Base-by-base conservation (phyloP, 2,113 vertebrate species). In the Nibea albiflora region DNA sequence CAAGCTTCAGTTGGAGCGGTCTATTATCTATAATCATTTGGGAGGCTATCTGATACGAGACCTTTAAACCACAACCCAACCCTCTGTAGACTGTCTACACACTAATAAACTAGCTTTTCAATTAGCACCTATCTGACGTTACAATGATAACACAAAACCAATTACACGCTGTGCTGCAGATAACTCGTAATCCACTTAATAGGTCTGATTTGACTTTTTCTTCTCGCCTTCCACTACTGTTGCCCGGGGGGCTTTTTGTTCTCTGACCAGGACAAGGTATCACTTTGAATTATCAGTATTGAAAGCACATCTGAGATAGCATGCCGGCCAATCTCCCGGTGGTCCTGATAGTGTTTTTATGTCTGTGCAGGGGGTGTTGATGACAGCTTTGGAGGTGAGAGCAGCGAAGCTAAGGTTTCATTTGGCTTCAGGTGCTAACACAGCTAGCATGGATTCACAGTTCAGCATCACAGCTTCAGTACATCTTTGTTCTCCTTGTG, bases 131-230 rank as follows among this genome's bases (percentile, higher is more conserved):
- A 90, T 92, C 83, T 80, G 89, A 89, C 83, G 52, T 81, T 82
- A 85, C 89, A 85, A 90, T 8, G 89, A 91, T 90, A 92, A 93
- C 89, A 93, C 88, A 89, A 92, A 93, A 92, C 80, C 92, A 94
- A 93, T 94, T 94, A 93, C 90, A 93, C 49, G 76, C 80, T 61
- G 67, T 60, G 71, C 88, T 84, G 80, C 78, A 85, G 92, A 94
- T 91, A 93, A 92, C 79, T 90, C 60, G 22, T 90, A 91, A 93
- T 92, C 88, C 81, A 90, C 87, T 92, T 89, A 91, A 90, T 90
- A 90, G 83, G 85, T 89, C 81, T 84, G 80, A 89, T 92, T 86
- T 83, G 81, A 89, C 75, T 88, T 61, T 85, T 75, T 76, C 67
- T 76, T 62, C 63, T 74, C 49, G 77, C 35, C 68, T 62, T 77